Base-by-base conservation (phyloP, 2,797 vertebrate genomes). In the Manis pentadactyla region DNA sequence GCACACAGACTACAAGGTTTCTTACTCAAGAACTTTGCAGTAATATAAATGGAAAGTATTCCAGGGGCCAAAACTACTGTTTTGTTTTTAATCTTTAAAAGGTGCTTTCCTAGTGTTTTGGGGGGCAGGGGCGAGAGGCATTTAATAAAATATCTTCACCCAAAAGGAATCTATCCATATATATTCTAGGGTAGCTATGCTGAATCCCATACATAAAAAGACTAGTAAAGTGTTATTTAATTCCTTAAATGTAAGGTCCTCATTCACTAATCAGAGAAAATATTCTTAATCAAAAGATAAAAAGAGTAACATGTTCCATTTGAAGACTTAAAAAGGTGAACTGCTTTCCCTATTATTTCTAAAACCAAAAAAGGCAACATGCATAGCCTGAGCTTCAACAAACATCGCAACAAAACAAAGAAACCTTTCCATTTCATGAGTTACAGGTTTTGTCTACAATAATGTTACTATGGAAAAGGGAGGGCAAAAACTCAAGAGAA, bases 181-280 rank as follows among this genome's bases (percentile, higher is more conserved):
- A 14, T 84, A 46, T 9, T 64, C 78, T 83, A 87, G 4, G 51
- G 46, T 25, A 82, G 57, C 61, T 94, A 21, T 82, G 53, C 49
- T 96, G 93, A 77, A 86, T 29, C 31, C 12, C 21, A 95, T 3
- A 84, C 57, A 71, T 46, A 77, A 88, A 59, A 46, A 71, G n/a
- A 53, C 31, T 63, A 78, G 19, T 63, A 5, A 73, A 77, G 29
- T 83, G 7, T 77, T 79, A 85, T 14, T 25, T 46, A 81, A 88
- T 69, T 73, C 31, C 55, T 63, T 83, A 82, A 96, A 63, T 51
- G 18, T 34, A 94, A 94, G 51, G 37, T 68, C 94, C 57, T 78
- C 85, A 71, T 64, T 94, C 63, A 74, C 10, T 84, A 39, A 37
- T 86, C 39, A 53, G 21, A 94, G 14, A 90, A 94, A 97, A 71